phyloP scores from a whole-genome alignment of 2,888 invertebrate species.

The Zygothrica quintamaculata region DNA sequence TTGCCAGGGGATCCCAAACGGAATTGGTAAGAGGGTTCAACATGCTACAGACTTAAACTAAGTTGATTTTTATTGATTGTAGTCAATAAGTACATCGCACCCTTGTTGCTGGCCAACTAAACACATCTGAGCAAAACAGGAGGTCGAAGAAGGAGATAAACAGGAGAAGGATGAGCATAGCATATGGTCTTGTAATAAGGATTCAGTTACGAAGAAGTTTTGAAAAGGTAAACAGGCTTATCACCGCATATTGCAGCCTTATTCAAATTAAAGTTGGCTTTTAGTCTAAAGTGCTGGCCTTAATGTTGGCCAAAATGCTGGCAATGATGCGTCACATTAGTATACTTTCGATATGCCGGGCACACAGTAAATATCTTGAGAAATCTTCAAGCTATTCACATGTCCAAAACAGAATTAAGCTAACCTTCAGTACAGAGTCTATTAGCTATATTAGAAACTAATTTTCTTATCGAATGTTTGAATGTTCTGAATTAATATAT shows the following conservation, averaged over 20 bases:
- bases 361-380: neutral
- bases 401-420: conserved; percentile 19
- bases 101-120: conserved; percentile 13
- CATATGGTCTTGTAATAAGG: neutral
- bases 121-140: conserved; percentile 8
- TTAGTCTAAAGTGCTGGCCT: conserved; percentile 26
- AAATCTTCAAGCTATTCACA: conserved; percentile 3
- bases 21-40: conserved; percentile 25
- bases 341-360: conserved; percentile 28
- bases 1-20: conserved; percentile 13
- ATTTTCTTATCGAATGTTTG: too few species aligned
- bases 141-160: too few species aligned
- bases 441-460: conserved; percentile 4
- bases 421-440: neutral
- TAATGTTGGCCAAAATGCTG: conserved; percentile 42
- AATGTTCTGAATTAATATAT: too few species aligned
- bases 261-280: conserved; percentile 68
- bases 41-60: conserved; percentile 55
- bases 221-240: conserved; percentile 26
- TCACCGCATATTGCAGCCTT: conserved; percentile 19
- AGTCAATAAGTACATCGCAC: conserved; percentile 37
- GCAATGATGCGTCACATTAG: conserved; percentile 54
- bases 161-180: too few species aligned
- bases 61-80: conserved; percentile 74
- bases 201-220: conserved; percentile 22